Percentiles rank a stretch among this genome's conserved stretches.
Evolutionary conservation across 1,140 invertebrate genomes (phyloP).

Genomic region (Aporrectodea caliginosa): DNA sequence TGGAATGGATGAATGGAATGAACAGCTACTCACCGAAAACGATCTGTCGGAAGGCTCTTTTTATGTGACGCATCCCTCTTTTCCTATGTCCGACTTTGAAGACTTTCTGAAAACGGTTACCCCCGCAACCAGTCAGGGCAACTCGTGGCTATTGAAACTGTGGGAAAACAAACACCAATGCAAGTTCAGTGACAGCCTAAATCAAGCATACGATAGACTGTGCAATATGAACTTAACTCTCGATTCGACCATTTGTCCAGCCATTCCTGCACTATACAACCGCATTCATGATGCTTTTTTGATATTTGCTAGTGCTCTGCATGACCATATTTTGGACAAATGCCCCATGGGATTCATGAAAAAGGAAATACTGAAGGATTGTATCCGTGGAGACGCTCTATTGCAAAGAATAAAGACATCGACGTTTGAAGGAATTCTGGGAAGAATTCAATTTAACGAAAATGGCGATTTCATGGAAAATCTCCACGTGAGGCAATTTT

Average conservation of each 20-base stretch:
- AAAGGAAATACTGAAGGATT: not conserved
- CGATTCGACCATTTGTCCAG: not conserved
- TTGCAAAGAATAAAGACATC: not conserved
- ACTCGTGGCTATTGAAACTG: not conserved
- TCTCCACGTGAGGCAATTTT: not conserved
- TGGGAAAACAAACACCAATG: not conserved
- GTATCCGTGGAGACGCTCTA: not conserved
- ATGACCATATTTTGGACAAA: not conserved
- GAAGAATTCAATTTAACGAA: not conserved
- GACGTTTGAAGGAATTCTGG: not conserved
- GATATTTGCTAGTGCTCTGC: not conserved
- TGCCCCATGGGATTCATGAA: not conserved
- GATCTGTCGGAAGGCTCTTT: not conserved
- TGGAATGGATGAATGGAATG: not conserved
- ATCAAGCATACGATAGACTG: not conserved
- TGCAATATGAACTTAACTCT: not conserved
- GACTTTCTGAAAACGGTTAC: not conserved
- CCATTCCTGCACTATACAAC: not conserved
- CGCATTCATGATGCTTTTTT: not conserved
- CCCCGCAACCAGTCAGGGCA: not conserved
- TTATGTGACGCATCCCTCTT: not conserved
- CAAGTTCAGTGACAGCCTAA: not conserved
- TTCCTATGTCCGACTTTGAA: not conserved
- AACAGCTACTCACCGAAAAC: not conserved
- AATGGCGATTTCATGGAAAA: not conserved